Conservation (phyloP, 2,797 vertebrate species). For the Malacoraja senta region DNA sequence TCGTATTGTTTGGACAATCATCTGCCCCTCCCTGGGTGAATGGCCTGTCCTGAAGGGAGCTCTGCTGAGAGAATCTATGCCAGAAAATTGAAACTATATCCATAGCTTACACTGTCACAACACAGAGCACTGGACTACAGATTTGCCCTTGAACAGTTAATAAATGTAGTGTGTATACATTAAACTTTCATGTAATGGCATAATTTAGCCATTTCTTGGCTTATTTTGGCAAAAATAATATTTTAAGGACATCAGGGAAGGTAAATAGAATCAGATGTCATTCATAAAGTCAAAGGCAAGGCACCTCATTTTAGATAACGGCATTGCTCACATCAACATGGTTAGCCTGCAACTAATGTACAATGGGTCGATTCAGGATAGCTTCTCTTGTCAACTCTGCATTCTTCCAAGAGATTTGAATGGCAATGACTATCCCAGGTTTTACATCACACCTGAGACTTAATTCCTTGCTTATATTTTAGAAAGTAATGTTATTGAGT, state of each 20-base stretch:
- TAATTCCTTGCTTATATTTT: background rate
- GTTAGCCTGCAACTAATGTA: background rate
- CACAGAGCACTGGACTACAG: no score
- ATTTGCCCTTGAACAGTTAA: background rate
- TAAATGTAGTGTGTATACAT: background rate
- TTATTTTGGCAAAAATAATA: background rate
- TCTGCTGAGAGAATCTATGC: background rate
- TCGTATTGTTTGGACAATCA: background rate
- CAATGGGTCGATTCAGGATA: background rate
- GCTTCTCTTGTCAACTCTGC: background rate
- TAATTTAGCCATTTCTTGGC: background rate
- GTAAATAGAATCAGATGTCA: background rate
- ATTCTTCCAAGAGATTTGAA: background rate
- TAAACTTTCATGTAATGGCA: background rate
- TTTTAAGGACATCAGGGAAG: background rate
- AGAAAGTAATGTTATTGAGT: background rate
- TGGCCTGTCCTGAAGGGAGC: background rate
- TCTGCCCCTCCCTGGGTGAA: background rate
- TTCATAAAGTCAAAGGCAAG: background rate
- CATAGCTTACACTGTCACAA: background rate
- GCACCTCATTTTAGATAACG: background rate
- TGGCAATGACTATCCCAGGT: background rate
- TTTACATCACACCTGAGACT: background rate
- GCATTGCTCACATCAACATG: background rate
- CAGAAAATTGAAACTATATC: background rate